Conservation (phyloP, 2,113 vertebrate species). For the Gambusia affinis region DNA sequence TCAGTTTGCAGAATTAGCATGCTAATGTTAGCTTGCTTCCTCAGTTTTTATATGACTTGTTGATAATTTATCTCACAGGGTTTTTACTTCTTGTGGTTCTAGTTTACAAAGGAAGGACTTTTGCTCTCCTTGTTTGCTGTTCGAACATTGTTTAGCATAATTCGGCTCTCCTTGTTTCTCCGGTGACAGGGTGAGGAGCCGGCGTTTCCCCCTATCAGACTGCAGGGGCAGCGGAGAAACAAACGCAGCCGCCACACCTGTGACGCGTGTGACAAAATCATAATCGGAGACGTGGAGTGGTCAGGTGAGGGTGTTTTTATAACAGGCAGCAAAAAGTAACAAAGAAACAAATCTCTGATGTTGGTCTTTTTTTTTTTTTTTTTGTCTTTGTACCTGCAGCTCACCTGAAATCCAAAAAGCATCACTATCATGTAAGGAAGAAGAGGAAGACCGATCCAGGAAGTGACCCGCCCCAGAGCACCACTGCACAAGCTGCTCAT, state of each 20-base stretch:
- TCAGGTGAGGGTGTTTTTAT: slow-evolving; percentile 79
- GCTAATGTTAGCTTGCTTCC: too few relatives aligned
- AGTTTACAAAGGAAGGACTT: not conserved
- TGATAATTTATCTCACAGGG: too few relatives aligned
- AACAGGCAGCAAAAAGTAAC: too few relatives aligned
- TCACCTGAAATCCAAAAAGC: slow-evolving; percentile 91
- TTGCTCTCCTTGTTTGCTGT: not conserved
- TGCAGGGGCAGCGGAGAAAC: slow-evolving; percentile 74
- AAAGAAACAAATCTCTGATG: not conserved
- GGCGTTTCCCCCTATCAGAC: slow-evolving; percentile 78
- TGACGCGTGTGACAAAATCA: slow-evolving; percentile 87
- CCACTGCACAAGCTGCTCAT: slow-evolving; percentile 6
- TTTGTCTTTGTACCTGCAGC: slow-evolving; percentile 75
- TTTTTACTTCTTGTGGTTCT: too few relatives aligned
- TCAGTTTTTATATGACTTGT: too few relatives aligned
- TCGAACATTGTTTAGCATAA: not conserved
- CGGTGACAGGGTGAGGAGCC: slow-evolving; percentile 81
- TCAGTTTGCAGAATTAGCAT: too few relatives aligned
- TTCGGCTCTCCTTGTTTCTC: not conserved
- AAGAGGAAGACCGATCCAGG: slow-evolving; percentile 76
- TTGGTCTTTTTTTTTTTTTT: not conserved
- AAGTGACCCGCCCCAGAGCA: slow-evolving; percentile 13
- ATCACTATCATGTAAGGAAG: slow-evolving; percentile 87
- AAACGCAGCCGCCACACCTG: slow-evolving; percentile 85
- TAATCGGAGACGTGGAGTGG: slow-evolving; percentile 96